phyloP scores from a whole-genome alignment of 2,797 vertebrate species.

The Hipposideros larvatus region DNA sequence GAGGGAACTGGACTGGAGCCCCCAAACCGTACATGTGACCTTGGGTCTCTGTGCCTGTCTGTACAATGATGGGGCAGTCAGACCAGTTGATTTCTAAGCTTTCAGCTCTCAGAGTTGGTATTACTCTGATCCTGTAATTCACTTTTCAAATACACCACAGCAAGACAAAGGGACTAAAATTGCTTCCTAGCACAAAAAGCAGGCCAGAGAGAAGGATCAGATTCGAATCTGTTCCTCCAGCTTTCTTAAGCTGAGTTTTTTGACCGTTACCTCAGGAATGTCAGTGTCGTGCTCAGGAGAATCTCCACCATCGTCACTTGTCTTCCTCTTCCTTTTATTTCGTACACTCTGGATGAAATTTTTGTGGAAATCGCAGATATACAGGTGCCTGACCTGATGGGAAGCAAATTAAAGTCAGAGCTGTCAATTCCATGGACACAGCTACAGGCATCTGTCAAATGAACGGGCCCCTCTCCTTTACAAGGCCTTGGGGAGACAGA shows the following conservation, averaged over 20 bases:
- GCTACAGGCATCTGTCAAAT: neutral
- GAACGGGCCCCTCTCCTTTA: neutral
- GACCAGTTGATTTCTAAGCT: neutral
- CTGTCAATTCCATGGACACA: neutral
- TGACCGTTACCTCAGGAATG: slow-evolving; percentile 94
- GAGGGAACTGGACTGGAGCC: neutral
- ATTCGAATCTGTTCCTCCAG: neutral
- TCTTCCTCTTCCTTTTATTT: slow-evolving; percentile 99
- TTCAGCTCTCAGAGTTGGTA: neutral
- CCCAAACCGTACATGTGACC: neutral
- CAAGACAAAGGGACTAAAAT: slow-evolving; percentile 35
- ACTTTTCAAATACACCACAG: slow-evolving; percentile 21
- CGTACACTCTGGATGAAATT: slow-evolving; percentile 99
- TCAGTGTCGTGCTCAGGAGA: slow-evolving; percentile 98
- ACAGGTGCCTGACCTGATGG: slow-evolving; percentile 95
- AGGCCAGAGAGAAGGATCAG: neutral
- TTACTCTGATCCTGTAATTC: neutral
- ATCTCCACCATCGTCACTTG: slow-evolving; percentile 98
- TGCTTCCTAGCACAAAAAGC: neutral
- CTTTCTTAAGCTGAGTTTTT: neutral
- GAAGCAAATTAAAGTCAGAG: slow-evolving; percentile 74
- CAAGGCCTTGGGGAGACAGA: neutral
- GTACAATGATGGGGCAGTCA: neutral
- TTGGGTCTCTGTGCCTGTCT: neutral
- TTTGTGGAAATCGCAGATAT: slow-evolving; percentile 99